phyloP scores from a whole-genome alignment of 2,888 invertebrate species.

The Morpho achilles region DNA sequence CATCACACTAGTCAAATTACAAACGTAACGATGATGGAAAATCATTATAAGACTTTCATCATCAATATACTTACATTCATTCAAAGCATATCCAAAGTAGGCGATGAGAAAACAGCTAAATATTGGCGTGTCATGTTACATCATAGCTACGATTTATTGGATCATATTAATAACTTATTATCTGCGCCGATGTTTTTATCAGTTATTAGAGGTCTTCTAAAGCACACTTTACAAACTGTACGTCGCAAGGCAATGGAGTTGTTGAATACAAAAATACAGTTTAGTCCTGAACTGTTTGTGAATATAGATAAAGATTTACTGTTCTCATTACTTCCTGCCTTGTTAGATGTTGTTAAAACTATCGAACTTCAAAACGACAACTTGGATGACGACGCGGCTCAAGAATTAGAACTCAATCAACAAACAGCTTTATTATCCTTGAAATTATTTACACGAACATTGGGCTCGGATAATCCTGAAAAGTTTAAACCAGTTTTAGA shows the following conservation, averaged over 20 bases:
- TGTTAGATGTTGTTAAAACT: conserved; percentile 79
- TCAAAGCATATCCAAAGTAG: conserved; percentile 81
- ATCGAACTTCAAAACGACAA: conserved; percentile 60
- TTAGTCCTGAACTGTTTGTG: conserved; percentile 80
- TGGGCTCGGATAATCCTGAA: conserved; percentile 83
- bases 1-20: conserved; percentile 79
- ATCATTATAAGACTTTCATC: conserved; percentile 83
- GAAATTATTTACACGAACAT: conserved; percentile 87
- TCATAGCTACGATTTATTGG: conserved; percentile 88
- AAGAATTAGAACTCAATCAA: conserved; percentile 84
- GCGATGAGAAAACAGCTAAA: conserved; percentile 82
- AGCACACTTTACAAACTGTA: conserved; percentile 84
- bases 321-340: conserved; percentile 78
- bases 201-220: conserved; percentile 86
- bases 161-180: conserved; percentile 88
- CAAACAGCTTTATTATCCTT: conserved; percentile 91
- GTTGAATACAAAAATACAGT: conserved; percentile 88
- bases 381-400: conserved; percentile 49
- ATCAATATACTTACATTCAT: conserved; percentile 84
- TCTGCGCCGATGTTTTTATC: conserved; percentile 89
- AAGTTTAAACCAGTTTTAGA: conserved; percentile 85
- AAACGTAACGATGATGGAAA: conserved; percentile 74
- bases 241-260: conserved; percentile 91
- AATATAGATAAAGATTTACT: conserved; percentile 73
- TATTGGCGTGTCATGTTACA: conserved; percentile 92